Evolutionary conservation across 2,797 vertebrate species (phyloP).

Genomic region (Thalassophryne amazonica): DNA sequence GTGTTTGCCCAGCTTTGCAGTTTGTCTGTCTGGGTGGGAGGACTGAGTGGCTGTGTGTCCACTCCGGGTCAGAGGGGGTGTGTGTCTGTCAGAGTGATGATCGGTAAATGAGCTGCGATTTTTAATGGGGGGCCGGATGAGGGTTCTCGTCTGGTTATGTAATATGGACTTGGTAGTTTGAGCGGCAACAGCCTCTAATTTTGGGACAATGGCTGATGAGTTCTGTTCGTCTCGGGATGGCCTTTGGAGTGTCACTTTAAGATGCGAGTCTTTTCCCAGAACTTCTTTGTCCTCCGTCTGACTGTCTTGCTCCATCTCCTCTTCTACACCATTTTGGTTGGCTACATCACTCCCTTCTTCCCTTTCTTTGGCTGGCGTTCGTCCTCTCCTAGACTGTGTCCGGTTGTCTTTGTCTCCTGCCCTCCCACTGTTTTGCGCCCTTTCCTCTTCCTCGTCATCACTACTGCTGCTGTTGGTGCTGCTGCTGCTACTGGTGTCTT

Average conservation of each 20-base stretch:
- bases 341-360: slow-evolving; percentile 50
- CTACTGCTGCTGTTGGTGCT: slow-evolving; percentile 40
- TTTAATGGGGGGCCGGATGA: slow-evolving; percentile 81
- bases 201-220: slow-evolving; percentile 91
- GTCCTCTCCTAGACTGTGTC: slow-evolving; percentile 55
- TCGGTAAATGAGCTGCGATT: slow-evolving; percentile 48
- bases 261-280: slow-evolving; percentile 78
- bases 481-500: slow-evolving; percentile 49
- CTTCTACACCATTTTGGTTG: slow-evolving; percentile 58
- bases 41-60: slow-evolving; percentile 25
- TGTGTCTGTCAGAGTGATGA: slow-evolving; percentile 44
- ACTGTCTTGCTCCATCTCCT: slow-evolving; percentile 84
- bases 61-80: slow-evolving; percentile 48
- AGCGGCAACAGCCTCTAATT: slow-evolving; percentile 90
- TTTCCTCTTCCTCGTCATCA: slow-evolving; percentile 45
- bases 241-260: slow-evolving; percentile 92
- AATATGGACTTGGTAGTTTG: slow-evolving; percentile 47
- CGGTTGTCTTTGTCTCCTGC: slow-evolving; percentile 74
- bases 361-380: slow-evolving; percentile 58
- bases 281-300: slow-evolving; percentile 65
- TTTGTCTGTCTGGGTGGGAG: slow-evolving; percentile 49
- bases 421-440: slow-evolving; percentile 30
- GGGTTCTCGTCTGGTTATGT: slow-evolving; percentile 66
- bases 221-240: slow-evolving; percentile 79
- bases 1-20: slow-evolving; percentile 45